These are phyloP conservation scores for Oophaga pumilio DNA, from an alignment of 2,113 vertebrate genomes.

Conservation along the genomic window DNA sequence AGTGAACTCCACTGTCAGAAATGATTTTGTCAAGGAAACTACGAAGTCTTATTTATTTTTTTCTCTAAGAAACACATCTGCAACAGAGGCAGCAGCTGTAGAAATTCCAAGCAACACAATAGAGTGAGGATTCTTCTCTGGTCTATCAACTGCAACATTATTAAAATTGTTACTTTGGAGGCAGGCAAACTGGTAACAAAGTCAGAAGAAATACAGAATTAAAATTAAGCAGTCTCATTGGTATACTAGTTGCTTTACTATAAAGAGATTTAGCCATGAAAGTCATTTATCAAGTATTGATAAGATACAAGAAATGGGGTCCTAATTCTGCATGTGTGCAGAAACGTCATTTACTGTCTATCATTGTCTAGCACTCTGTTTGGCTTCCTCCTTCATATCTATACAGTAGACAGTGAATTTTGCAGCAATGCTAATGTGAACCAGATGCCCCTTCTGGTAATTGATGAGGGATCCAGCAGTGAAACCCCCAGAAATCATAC, in stretches of 20 bases:
- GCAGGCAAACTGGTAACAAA: neutral
- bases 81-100: neutral
- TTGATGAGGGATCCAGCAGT: no score
- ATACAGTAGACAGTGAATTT: no score
- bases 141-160: neutral
- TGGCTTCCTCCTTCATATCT: no score
- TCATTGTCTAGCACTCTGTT: no score
- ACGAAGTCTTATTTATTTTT: neutral
- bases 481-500: no score
- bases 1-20: constrained; percentile 18
- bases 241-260: neutral
- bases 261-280: no score
- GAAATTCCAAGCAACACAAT: neutral
- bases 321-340: no score
- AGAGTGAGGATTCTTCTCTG: neutral
- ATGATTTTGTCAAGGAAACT: constrained; percentile 3
- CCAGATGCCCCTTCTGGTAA: no score
- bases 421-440: no score
- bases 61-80: neutral
- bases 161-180: neutral
- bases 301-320: no score
- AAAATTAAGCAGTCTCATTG: neutral
- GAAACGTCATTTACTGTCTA: no score
- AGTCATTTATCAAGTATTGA: no score
- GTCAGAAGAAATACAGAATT: neutral